Base-by-base conservation (phyloP, 2,113 vertebrate species). In the Archilochus colubris region DNA sequence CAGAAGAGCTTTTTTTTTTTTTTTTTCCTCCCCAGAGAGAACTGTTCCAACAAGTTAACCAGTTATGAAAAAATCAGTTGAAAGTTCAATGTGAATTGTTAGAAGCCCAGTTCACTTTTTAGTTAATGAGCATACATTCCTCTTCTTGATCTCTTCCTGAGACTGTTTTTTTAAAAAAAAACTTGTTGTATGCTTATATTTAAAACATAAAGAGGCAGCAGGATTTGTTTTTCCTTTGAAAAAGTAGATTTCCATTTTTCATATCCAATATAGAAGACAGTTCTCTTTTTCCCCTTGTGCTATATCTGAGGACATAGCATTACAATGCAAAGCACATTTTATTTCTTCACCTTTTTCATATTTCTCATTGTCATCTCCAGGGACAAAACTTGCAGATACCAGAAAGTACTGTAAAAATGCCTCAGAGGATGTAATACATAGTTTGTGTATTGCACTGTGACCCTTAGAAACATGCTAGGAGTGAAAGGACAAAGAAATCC, bases 31-130 rank as follows among this genome's bases (percentile, higher is more conserved):
- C 43, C 16, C 43, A 30, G 33, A 82, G 59, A 89, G 63, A 93
- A 92, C 54, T 85, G 86, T 91, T 92, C 74, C 64, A 94, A 95
- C 91, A 97, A 94, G 87, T 95, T 84, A 89, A 74, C 33, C 89
- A 86, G 85, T 68, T 91, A 84, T 5, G 54, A 58, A 93, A 70
- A 91, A 92, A 89, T 58, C 70, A 77, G 77, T 9, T 67, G 61
- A 88, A 95, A 92, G 91, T 95, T 94, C 93, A 94, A 25, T 0
- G 0, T 30, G 55, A 88, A 85, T 1, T 3, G 62, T 43, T 66
- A 78, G 64, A 73, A 91, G 84, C 53, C 22, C 27, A 44, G 43
- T 67, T 75, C 40, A 21, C 31, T 85, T 92, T 81, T 58, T 55
- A 76, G 20, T 62, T 69, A 67, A 82, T 61, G 67, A 55, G 22